phyloP scores from a whole-genome alignment of 2,113 vertebrate species.

The Etia nguti region DNA sequence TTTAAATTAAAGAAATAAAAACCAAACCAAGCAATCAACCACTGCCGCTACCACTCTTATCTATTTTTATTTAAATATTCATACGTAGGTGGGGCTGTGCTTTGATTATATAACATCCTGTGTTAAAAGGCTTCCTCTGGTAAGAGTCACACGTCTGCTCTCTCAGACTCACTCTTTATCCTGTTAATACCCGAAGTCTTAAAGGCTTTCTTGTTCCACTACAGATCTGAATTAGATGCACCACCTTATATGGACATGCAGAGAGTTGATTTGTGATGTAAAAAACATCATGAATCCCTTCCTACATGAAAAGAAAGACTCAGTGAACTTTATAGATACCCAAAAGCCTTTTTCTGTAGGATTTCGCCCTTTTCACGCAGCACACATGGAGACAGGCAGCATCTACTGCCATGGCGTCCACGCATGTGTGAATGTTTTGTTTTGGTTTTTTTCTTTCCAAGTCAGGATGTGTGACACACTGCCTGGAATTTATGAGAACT shows the following conservation, averaged over 20 bases:
- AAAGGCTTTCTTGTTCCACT: constrained; percentile 6
- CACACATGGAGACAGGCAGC: background rate
- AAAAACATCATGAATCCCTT: background rate
- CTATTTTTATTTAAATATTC: background rate
- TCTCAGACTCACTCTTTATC: constrained; percentile 6
- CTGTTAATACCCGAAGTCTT: background rate
- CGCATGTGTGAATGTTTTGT: background rate
- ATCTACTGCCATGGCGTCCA: background rate
- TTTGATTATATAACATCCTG: constrained; percentile 18
- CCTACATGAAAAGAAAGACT: background rate
- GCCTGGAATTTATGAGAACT: constrained; percentile 42
- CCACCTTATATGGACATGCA: background rate
- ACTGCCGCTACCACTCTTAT: background rate
- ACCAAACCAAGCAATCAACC: background rate
- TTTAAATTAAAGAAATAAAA: background rate
- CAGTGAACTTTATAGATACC: background rate
- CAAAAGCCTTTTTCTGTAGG: background rate
- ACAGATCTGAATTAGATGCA: background rate
- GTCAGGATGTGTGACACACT: constrained; percentile 34
- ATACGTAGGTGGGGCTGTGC: background rate
- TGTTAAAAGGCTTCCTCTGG: background rate
- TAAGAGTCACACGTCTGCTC: background rate
- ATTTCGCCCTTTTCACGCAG: background rate
- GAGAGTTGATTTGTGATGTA: background rate
- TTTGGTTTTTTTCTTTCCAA: constrained; percentile 8